Evolutionary conservation across 2,113 vertebrate genomes (phyloP).

Genomic region (Epinephelus cyanopodus): DNA sequence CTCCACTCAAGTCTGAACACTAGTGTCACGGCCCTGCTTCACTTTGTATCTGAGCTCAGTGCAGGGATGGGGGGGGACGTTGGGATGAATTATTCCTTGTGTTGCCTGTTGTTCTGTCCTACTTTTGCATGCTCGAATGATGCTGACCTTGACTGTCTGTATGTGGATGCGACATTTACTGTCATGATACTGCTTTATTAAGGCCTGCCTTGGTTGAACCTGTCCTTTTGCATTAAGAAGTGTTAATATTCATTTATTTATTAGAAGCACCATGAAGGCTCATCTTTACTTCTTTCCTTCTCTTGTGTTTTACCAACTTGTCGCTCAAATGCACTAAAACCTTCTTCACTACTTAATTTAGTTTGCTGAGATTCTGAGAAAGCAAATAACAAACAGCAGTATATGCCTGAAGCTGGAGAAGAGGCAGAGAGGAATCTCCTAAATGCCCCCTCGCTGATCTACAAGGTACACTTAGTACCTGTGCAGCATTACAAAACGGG

Average conservation of each 20-base stretch:
- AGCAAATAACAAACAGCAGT: slow-evolving; percentile 33
- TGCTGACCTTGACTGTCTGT: slow-evolving; percentile 46
- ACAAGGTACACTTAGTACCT: neutral
- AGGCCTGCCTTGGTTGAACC: slow-evolving; percentile 35
- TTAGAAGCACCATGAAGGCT: slow-evolving; percentile 22
- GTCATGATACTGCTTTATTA: slow-evolving; percentile 39
- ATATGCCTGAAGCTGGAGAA: slow-evolving; percentile 18
- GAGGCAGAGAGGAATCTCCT: slow-evolving; percentile 10
- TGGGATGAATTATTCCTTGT: slow-evolving; percentile 44
- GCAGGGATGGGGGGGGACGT: slow-evolving; percentile 14
- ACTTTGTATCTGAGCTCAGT: slow-evolving; percentile 32
- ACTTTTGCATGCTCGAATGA: slow-evolving; percentile 69
- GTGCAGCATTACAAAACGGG: slow-evolving; percentile 34
- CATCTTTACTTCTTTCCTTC: neutral
- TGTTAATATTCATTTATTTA: slow-evolving; percentile 50
- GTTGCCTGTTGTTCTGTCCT: slow-evolving; percentile 60
- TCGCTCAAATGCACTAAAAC: slow-evolving; percentile 51
- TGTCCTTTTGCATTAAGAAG: slow-evolving; percentile 29
- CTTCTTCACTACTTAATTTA: slow-evolving; percentile 25
- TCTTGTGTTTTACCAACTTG: slow-evolving; percentile 3
- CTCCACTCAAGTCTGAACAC: slow-evolving; percentile 60
- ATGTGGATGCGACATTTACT: slow-evolving; percentile 55
- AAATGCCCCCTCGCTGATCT: slow-evolving; percentile 3
- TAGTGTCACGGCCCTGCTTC: slow-evolving; percentile 46
- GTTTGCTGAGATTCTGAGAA: slow-evolving; percentile 22